Percentiles rank a stretch among this genome's conserved stretches.
These are phyloP conservation scores for Spilogale gracilis DNA, from an alignment of 2,113 vertebrate species.

Conservation along the genomic window DNA sequence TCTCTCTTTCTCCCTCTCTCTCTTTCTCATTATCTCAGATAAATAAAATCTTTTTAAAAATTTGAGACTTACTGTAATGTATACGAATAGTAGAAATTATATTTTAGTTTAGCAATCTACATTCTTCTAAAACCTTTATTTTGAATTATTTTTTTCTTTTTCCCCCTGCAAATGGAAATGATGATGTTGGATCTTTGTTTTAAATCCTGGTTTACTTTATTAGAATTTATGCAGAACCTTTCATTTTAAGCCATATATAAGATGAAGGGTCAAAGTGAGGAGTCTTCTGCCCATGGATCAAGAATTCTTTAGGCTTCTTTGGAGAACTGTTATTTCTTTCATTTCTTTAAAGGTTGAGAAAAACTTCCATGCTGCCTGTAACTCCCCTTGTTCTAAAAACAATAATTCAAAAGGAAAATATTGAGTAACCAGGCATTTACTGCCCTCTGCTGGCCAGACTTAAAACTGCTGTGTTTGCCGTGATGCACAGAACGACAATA, in stretches of 20 bases:
- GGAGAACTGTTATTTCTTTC: neutral
- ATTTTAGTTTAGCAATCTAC: slow-evolving; percentile 24
- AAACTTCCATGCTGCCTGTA: neutral
- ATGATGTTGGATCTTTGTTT: slow-evolving; percentile 4
- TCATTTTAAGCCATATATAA: neutral
- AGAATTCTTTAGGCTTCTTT: neutral
- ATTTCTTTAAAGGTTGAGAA: slow-evolving; percentile 13
- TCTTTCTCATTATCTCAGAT: neutral
- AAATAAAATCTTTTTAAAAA: neutral
- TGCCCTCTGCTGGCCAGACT: slow-evolving; percentile 85
- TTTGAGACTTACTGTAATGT: neutral
- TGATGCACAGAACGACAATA: accelerated
- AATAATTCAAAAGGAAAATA: neutral
- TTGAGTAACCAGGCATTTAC: slow-evolving; percentile 76
- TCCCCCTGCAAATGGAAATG: neutral
- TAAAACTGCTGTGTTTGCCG: slow-evolving; percentile 64
- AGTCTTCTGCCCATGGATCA: neutral
- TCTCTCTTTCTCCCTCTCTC: neutral
- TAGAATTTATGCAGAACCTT: slow-evolving; percentile 27
- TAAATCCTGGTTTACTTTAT: neutral
- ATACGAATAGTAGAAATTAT: neutral
- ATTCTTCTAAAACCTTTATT: neutral
- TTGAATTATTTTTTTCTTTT: neutral
- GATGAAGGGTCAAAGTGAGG: neutral
- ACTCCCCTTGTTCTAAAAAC: neutral